These are phyloP conservation scores for Muscicapa adusta DNA, from an alignment of 2,113 vertebrate species.

Conservation along the genomic window DNA sequence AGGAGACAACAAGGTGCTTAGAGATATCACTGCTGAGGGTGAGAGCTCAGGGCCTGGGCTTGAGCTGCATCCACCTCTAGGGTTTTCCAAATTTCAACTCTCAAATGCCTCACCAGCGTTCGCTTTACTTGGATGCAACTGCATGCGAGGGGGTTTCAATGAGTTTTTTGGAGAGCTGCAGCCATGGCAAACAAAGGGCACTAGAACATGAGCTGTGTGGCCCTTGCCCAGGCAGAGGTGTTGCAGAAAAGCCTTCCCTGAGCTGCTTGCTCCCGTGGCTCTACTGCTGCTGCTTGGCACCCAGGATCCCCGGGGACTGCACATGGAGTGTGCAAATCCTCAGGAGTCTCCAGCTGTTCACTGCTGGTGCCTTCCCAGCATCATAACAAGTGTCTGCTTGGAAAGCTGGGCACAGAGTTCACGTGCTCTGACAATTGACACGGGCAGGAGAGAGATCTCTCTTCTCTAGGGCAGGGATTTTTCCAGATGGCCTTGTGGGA, in stretches of 20 bases:
- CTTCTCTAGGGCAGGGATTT: neutral
- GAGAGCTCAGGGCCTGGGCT: neutral
- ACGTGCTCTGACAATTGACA: neutral
- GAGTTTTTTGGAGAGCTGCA: neutral
- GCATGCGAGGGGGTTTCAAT: fast-evolving
- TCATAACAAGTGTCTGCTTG: neutral
- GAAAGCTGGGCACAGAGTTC: fast-evolving
- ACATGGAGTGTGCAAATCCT: fast-evolving
- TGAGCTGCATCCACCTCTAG: neutral
- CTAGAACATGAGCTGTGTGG: fast-evolving
- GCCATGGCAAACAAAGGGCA: neutral
- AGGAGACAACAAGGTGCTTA: neutral
- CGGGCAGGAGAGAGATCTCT: neutral
- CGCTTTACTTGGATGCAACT: neutral
- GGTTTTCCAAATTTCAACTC: neutral
- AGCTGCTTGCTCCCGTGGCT: fast-evolving
- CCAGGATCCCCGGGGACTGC: fast-evolving
- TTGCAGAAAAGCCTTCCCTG: neutral
- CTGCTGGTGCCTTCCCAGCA: neutral
- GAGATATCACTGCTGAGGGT: neutral
- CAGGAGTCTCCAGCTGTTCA: fast-evolving
- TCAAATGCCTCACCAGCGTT: neutral
- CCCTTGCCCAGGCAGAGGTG: neutral
- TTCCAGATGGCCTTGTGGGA: neutral
- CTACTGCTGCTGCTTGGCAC: neutral